Conservation (phyloP, 1,140 invertebrate species). For the Thrips palmi region DNA sequence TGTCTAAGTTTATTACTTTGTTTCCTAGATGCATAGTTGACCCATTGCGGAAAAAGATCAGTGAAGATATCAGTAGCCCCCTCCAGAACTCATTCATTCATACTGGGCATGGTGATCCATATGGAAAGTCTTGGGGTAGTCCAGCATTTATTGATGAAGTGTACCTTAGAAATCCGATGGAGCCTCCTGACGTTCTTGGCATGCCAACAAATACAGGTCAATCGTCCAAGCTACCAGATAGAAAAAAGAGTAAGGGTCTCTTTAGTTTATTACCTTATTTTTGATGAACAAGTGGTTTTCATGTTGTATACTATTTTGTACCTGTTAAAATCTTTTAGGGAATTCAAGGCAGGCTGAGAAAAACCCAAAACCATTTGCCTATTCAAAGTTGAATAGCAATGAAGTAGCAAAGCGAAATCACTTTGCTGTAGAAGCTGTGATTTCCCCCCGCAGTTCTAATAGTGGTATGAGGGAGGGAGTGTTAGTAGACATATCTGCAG, state of each 20-base stretch:
- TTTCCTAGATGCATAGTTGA: constrained; percentile 48
- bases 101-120: constrained; percentile 52
- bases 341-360: not conserved
- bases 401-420: not conserved
- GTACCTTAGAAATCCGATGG: constrained; percentile 66
- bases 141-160: constrained; percentile 64
- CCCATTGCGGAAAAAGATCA: constrained; percentile 38
- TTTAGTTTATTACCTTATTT: not conserved
- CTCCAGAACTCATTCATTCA: constrained; percentile 75
- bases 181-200: constrained; percentile 53
- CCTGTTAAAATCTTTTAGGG: not conserved
- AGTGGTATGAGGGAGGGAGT: not conserved
- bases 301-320: not conserved
- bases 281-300: not conserved
- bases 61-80: constrained; percentile 55
- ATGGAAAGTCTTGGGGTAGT: constrained; percentile 72
- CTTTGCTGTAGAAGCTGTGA: no score
- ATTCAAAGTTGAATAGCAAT: not conserved
- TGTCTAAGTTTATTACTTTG: constrained; percentile 10
- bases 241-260: not conserved
- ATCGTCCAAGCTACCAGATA: not conserved
- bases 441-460: no score
- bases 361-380: not conserved
- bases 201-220: constrained; percentile 20
- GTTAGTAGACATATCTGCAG: not conserved